phyloP scores from a whole-genome alignment of 2,797 vertebrate species.

The Benthosema pterotum region DNA sequence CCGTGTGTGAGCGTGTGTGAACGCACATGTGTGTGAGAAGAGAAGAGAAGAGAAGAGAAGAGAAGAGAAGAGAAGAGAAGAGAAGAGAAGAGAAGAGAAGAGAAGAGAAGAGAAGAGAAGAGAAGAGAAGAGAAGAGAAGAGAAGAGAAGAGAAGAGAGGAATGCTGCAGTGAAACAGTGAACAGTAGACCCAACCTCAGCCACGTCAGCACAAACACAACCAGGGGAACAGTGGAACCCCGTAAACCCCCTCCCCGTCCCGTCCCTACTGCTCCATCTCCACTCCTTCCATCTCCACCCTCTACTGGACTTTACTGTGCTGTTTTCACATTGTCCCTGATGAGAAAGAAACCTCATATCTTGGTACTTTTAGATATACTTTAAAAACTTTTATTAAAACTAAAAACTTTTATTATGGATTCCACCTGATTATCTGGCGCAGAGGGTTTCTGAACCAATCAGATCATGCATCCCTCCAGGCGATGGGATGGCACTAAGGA shows the following conservation, averaged over 20 bases:
- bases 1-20: background rate
- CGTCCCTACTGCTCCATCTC: slow-evolving; percentile 42
- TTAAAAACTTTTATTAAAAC: too few relatives aligned
- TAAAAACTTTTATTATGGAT: too few relatives aligned
- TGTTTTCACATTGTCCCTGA: background rate
- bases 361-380: too few relatives aligned
- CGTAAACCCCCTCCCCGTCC: slow-evolving; percentile 52
- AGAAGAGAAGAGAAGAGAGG: slow-evolving; percentile 52
- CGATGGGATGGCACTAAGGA: too few relatives aligned
- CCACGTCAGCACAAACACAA: slow-evolving; percentile 76
- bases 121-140: slow-evolving; percentile 25
- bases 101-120: slow-evolving; percentile 35
- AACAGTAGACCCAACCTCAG: slow-evolving; percentile 54
- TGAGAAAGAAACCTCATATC: too few relatives aligned
- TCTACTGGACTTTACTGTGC: slow-evolving; percentile 3
- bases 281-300: slow-evolving; percentile 49
- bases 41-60: slow-evolving; percentile 17
- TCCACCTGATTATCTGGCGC: too few relatives aligned
- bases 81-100: slow-evolving; percentile 21
- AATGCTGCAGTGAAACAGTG: slow-evolving; percentile 35
- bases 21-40: too few relatives aligned
- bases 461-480: too few relatives aligned
- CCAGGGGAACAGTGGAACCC: slow-evolving; percentile 61
- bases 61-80: background rate
- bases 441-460: too few relatives aligned